Evolutionary conservation across 2,888 invertebrate species (phyloP).

Genomic region (Leucophenga maculata): DNA sequence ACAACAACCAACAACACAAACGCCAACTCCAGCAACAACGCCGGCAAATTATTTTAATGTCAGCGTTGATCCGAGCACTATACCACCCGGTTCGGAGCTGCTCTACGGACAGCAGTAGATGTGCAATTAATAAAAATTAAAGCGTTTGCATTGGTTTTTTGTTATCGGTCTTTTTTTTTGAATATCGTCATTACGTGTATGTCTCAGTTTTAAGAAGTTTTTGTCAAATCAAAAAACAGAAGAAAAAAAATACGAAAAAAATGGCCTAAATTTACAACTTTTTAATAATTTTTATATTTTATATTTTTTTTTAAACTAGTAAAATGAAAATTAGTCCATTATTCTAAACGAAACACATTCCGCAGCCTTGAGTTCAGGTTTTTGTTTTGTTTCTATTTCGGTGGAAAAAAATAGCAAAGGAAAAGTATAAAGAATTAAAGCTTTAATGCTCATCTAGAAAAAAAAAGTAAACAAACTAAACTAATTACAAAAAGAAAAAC

Average conservation of each 20-base stretch:
- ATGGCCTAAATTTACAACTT: background rate
- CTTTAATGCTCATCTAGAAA: background rate
- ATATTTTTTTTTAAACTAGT: background rate
- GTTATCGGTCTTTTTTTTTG: background rate
- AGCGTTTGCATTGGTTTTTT: background rate
- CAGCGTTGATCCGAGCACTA: slow-evolving; percentile 73
- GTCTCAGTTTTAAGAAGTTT: background rate
- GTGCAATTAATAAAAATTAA: too few relatives aligned
- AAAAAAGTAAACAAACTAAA: too few relatives aligned
- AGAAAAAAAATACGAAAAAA: background rate
- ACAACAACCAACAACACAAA: slow-evolving; percentile 29
- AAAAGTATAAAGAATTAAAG: background rate
- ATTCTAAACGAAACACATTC: background rate
- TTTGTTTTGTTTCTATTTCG: background rate
- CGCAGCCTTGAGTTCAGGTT: background rate
- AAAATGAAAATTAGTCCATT: too few relatives aligned
- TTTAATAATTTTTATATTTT: background rate
- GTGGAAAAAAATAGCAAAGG: background rate
- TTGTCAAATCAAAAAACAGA: too few relatives aligned
- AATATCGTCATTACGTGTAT: slow-evolving; percentile 4
- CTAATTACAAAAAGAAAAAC: background rate
- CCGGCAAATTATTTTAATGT: slow-evolving; percentile 79
- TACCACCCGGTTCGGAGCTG: slow-evolving; percentile 78
- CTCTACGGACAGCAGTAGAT: slow-evolving; percentile 74
- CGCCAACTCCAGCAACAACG: slow-evolving; percentile 44